Conservation (phyloP, 1,140 invertebrate genomes). For the Schlechtendalia chinensis region DNA sequence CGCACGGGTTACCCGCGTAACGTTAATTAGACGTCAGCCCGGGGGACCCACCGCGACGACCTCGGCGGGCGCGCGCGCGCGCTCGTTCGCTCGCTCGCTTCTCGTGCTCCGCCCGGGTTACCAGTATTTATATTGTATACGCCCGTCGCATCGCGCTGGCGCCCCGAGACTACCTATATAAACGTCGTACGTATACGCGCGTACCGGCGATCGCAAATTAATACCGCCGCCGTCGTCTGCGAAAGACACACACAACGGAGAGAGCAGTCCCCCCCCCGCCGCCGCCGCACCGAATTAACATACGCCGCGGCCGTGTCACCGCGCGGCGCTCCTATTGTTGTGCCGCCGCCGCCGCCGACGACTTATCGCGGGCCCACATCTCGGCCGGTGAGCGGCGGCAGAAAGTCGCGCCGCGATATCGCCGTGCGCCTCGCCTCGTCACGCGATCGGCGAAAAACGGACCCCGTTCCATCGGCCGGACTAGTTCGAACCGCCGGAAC, state of each 20-base stretch:
- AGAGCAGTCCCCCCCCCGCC: neutral
- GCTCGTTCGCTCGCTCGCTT: too few species aligned
- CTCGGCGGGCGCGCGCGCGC: neutral
- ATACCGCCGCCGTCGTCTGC: conserved; percentile 2
- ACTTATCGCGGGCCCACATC: conserved; percentile 27
- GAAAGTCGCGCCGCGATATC: neutral
- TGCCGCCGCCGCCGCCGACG: neutral
- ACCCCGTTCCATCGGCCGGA: too few species aligned
- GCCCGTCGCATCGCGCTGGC: neutral
- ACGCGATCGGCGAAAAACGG: too few species aligned
- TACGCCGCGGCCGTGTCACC: conserved; percentile 22
- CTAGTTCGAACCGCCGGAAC: too few species aligned
- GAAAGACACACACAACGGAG: too few species aligned
- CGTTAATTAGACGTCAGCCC: conserved; percentile 49
- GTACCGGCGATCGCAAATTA: conserved; percentile 44
- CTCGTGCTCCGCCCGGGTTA: too few species aligned
- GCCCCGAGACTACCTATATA: conserved; percentile 3
- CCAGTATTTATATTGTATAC: neutral
- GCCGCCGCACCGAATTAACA: conserved; percentile 13
- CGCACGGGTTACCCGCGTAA: conserved; percentile 6
- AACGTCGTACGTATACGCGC: too few species aligned
- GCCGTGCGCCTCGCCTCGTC: neutral
- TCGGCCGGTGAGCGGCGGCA: conserved; percentile 8
- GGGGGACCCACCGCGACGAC: conserved; percentile 44
- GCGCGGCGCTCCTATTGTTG: conserved; percentile 18